phyloP scores from a whole-genome alignment of 1,140 invertebrate genomes.

The Centruroides sculpturatus region DNA sequence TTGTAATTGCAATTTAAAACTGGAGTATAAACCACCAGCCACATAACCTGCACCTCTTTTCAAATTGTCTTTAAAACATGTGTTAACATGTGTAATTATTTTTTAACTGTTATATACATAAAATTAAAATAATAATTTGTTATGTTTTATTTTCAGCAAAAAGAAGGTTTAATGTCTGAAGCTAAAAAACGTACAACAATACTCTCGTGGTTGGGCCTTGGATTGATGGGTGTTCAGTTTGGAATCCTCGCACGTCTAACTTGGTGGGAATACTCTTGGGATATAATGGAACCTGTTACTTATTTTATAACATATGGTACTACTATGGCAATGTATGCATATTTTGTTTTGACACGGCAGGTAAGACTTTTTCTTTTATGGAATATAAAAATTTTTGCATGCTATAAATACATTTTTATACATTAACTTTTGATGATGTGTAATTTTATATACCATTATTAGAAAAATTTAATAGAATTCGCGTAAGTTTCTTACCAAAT shows the following conservation, averaged over 20 bases:
- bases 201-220: constrained; percentile 60
- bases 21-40: too few relatives aligned
- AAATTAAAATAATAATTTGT: too few relatives aligned
- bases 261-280: constrained; percentile 99
- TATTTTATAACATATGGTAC: constrained; percentile 99
- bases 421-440: too few relatives aligned
- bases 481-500: too few relatives aligned
- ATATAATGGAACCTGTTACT: constrained; percentile 99
- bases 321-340: constrained; percentile 91
- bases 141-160: constrained; percentile 1
- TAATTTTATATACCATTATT: too few relatives aligned
- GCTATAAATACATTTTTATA: background rate
- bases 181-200: constrained; percentile 34
- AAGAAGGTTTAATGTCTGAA: constrained; percentile 41
- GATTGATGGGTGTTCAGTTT: constrained; percentile 93
- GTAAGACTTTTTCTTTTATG: constrained; percentile 35
- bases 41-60: too few relatives aligned
- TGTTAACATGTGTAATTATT: too few relatives aligned
- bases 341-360: constrained; percentile 90
- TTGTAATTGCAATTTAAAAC: too few relatives aligned
- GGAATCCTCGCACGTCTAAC: constrained; percentile 88
- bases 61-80: too few relatives aligned
- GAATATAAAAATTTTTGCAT: too few relatives aligned
- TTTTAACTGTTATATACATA: too few relatives aligned
- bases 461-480: too few relatives aligned